A percentile compares a stretch with the other conserved stretches of the same genome.
Evolutionary conservation across 2,113 vertebrate species (phyloP).

Genomic region (Ctenodactylus gundi): DNA sequence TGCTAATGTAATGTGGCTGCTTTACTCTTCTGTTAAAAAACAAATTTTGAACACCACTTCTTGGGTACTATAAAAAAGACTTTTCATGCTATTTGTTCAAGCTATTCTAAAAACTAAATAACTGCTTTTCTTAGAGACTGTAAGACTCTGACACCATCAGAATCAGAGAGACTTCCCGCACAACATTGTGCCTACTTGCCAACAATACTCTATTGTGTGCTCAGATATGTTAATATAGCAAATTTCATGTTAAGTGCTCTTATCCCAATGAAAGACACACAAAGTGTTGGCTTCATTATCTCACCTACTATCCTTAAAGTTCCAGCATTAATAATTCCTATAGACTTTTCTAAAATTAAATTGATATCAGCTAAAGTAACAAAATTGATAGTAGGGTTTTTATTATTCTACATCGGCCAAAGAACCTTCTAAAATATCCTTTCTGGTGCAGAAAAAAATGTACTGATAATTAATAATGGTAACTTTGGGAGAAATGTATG

Average conservation of each 20-base stretch:
- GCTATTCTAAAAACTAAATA: background rate
- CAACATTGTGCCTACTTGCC: background rate
- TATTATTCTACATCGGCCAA: background rate
- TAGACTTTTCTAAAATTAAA: background rate
- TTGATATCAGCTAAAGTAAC: background rate
- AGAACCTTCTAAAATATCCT: background rate
- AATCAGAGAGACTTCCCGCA: background rate
- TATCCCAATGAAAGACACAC: background rate
- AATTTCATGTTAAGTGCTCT: background rate
- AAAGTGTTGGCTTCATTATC: background rate
- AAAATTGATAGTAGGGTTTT: background rate
- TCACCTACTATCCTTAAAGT: background rate
- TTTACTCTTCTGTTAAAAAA: conserved; percentile 1
- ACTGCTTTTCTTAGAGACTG: background rate
- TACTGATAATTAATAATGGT: background rate
- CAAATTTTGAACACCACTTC: background rate
- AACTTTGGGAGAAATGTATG: background rate
- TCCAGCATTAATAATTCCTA: background rate
- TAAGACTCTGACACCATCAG: background rate
- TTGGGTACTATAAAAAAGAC: background rate
- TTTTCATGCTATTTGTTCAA: background rate
- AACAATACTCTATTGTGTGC: background rate
- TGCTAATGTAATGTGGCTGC: background rate
- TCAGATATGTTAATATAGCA: background rate
- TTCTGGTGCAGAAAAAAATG: background rate